These are phyloP conservation scores for Gymnogyps californianus DNA, from an alignment of 2,113 vertebrate genomes.

Conservation along the genomic window DNA sequence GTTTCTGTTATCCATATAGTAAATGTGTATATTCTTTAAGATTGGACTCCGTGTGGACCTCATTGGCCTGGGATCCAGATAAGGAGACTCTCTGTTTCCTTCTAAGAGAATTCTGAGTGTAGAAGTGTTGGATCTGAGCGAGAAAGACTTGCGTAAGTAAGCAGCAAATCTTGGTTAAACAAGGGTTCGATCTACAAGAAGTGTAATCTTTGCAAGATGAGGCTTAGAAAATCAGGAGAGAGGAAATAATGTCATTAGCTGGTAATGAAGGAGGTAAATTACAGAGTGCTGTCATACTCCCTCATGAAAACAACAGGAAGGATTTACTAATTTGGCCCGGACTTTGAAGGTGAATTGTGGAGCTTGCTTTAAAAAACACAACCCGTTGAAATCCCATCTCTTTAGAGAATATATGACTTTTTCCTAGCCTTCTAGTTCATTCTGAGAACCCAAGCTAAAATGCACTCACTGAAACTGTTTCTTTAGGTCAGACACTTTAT, in stretches of 20 bases:
- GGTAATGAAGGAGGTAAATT: neutral
- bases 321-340: neutral
- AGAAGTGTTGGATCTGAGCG: neutral
- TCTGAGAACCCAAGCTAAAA: neutral
- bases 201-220: neutral
- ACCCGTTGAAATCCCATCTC: fast-evolving
- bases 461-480: neutral
- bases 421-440: neutral
- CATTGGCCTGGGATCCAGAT: fast-evolving
- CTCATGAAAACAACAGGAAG: neutral
- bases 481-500: neutral
- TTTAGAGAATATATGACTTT: neutral
- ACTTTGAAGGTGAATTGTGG: neutral
- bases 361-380: neutral
- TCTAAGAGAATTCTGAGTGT: neutral
- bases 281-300: neutral
- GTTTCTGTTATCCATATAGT: neutral
- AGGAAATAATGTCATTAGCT: fast-evolving
- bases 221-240: neutral
- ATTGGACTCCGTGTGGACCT: neutral
- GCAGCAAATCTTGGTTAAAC: neutral
- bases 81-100: neutral
- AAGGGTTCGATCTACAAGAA: neutral
- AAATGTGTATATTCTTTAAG: neutral
- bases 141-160: neutral